A percentile compares a stretch with the other conserved stretches of the same genome.
Conservation (phyloP, 2,888 invertebrate species). For the Tanytarsus gracilentus region DNA sequence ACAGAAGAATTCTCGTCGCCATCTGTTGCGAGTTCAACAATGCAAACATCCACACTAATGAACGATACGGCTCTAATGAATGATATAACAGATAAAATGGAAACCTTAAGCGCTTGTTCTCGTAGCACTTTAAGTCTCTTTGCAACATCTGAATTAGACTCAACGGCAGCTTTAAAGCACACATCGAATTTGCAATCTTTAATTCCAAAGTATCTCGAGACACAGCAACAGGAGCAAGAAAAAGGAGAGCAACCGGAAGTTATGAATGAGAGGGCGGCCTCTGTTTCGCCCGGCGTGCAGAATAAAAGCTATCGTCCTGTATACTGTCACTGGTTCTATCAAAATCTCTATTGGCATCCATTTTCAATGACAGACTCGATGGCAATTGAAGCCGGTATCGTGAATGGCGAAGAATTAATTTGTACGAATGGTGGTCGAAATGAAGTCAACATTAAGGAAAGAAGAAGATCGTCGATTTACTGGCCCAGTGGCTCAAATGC, state of each 20-base stretch:
- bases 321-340: constrained; percentile 26
- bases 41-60: not conserved
- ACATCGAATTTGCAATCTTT: not conserved
- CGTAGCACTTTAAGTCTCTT: constrained; percentile 23
- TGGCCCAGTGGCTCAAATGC: constrained; percentile 15
- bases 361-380: constrained; percentile 25
- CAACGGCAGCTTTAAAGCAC: not conserved
- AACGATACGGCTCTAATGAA: not conserved
- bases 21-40: not conserved
- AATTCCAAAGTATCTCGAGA: constrained; percentile 16
- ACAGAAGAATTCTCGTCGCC: constrained; percentile 1
- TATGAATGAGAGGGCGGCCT: not conserved
- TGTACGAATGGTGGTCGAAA: constrained; percentile 12
- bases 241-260: not conserved
- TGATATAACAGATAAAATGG: constrained; percentile 13
- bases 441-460: constrained; percentile 21
- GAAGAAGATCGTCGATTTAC: constrained; percentile 11
- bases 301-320: constrained; percentile 14
- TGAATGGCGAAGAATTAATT: constrained; percentile 1
- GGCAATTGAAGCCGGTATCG: constrained; percentile 9
- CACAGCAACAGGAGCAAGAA: not conserved
- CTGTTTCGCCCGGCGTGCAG: not conserved
- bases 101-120: constrained; percentile 11
- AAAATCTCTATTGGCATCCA: constrained; percentile 28
- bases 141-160: constrained; percentile 25